Percentiles rank a stretch among this genome's conserved stretches.
Evolutionary conservation across 2,113 vertebrate genomes (phyloP).

Genomic region (human (Homo sapiens)): DNA sequence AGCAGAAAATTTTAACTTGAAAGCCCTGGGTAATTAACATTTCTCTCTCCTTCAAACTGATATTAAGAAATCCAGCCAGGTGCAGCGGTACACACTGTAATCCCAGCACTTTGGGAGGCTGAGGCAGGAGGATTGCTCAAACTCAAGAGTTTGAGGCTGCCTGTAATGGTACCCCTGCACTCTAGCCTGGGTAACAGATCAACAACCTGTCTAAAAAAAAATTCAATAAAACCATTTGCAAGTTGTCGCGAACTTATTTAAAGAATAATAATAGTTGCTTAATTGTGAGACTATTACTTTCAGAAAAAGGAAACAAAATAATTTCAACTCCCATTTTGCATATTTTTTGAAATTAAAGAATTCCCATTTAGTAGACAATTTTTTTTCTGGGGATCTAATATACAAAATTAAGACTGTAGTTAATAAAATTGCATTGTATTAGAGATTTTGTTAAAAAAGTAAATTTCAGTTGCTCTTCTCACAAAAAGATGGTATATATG

Average conservation of each 20-base stretch:
- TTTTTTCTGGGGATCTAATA: not conserved
- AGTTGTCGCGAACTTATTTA: not conserved
- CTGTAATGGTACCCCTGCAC: no score
- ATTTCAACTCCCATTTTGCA: not conserved
- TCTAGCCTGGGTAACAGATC: no score
- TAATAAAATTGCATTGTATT: not conserved
- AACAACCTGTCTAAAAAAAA: no score
- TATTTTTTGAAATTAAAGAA: constrained; percentile 3
- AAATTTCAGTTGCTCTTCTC: not conserved
- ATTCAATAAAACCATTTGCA: not conserved
- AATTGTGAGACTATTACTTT: constrained; percentile 19
- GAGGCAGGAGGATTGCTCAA: no score
- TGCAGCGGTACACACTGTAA: no score
- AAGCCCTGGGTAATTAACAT: not conserved
- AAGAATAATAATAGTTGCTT: not conserved
- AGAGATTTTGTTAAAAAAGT: not conserved
- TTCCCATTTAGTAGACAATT: not conserved
- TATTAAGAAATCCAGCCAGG: not conserved
- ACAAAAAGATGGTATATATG: not conserved
- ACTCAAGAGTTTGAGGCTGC: no score
- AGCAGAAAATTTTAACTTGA: not conserved
- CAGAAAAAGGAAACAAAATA: not conserved
- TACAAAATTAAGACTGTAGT: not conserved
- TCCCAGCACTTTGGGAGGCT: no score
- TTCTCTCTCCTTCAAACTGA: not conserved